These are phyloP conservation scores for Rhinichthys klamathensis DNA, from an alignment of 2,113 vertebrate genomes.

Conservation along the genomic window DNA sequence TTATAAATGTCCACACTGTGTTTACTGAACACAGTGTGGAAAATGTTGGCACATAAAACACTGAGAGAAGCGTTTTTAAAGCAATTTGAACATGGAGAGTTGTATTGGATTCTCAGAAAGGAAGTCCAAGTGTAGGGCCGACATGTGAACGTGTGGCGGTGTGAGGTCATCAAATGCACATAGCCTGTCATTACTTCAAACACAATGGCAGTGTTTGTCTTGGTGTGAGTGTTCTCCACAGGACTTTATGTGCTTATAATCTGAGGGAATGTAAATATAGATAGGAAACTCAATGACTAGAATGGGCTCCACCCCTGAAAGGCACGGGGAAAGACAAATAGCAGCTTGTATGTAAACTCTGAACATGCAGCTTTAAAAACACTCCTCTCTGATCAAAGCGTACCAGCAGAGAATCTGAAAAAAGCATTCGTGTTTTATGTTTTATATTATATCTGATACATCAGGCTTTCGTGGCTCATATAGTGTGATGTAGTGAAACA, in stretches of 20 bases:
- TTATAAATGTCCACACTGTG: neutral
- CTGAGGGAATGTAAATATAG: conserved; percentile 14
- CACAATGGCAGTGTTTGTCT: conserved; percentile 16
- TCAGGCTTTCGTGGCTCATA: too few relatives aligned
- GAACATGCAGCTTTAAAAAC: neutral
- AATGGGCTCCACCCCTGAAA: neutral
- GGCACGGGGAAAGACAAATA: conserved; percentile 4
- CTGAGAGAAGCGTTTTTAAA: neutral
- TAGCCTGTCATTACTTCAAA: neutral
- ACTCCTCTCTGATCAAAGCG: neutral
- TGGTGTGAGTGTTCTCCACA: neutral
- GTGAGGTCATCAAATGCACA: conserved; percentile 14
- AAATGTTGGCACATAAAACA: neutral
- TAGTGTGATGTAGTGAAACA: too few relatives aligned
- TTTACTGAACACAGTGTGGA: neutral
- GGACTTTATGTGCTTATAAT: conserved; percentile 23
- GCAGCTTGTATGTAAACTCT: neutral
- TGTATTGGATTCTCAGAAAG: neutral
- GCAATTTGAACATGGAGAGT: neutral
- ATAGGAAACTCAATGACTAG: neutral
- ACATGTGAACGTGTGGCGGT: neutral
- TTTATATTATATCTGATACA: too few relatives aligned
- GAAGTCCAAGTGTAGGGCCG: neutral
- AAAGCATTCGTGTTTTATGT: too few relatives aligned
- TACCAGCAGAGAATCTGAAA: neutral